Conservation (phyloP, 1,140 invertebrate species). For the Drosophila equinoxialis region DNA sequence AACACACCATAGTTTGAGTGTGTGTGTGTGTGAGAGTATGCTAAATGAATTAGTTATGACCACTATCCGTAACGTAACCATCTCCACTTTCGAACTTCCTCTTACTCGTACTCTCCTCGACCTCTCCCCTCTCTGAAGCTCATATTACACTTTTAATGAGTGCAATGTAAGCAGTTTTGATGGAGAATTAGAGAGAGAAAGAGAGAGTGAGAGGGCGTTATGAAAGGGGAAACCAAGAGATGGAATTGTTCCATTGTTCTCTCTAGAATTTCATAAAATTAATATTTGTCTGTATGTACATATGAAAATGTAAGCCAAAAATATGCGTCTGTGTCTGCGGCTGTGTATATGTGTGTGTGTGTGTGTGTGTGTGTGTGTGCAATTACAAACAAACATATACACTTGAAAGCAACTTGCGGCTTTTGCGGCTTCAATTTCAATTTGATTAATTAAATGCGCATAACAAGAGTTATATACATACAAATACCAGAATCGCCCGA, state of each 20-base stretch:
- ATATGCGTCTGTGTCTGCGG: background rate
- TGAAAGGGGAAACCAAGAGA: constrained; percentile 7
- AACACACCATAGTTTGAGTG: background rate
- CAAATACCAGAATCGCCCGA: constrained; percentile 6
- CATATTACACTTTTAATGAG: constrained; percentile 76
- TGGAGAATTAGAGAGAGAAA: constrained; percentile 20
- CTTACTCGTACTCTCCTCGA: background rate
- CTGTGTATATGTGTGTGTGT: background rate
- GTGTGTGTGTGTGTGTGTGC: background rate
- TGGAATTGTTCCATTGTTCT: constrained; percentile 41
- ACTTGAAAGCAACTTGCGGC: constrained; percentile 45
- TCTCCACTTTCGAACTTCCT: constrained; percentile 3
- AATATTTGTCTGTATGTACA: constrained; percentile 24
- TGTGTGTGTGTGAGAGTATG: constrained; percentile 39
- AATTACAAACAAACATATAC: constrained; percentile 43
- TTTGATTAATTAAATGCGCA: constrained; percentile 59
- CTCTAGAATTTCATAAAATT: constrained; percentile 26
- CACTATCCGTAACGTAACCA: constrained; percentile 29
- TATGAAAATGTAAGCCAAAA: background rate
- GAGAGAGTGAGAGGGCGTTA: background rate
- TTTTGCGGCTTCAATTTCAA: constrained; percentile 50
- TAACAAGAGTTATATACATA: constrained; percentile 20
- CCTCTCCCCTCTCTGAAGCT: constrained; percentile 21
- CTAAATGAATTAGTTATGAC: constrained; percentile 77
- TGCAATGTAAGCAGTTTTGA: constrained; percentile 61